These are phyloP conservation scores for Cantharis rustica DNA, from an alignment of 2,888 invertebrate species.

Conservation along the genomic window DNA sequence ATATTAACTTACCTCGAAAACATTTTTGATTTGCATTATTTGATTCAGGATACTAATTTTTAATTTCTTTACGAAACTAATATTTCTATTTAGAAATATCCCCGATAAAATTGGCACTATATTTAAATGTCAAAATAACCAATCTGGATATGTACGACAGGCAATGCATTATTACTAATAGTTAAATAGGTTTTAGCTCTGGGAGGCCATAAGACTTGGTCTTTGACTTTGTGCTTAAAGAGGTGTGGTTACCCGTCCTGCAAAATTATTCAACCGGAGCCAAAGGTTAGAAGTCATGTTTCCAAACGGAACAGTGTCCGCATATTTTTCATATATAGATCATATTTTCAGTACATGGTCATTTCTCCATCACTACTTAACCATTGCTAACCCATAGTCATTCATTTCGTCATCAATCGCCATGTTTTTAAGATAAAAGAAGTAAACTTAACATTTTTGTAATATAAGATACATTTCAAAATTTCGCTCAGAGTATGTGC, in stretches of 20 bases:
- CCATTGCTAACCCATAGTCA: no score
- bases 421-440: no score
- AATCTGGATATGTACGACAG: neutral
- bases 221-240: neutral
- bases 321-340: neutral
- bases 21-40: neutral
- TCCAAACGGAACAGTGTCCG: neutral
- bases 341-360: no score
- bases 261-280: neutral
- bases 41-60: no score
- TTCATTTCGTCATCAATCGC: no score
- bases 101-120: no score
- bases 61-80: no score
- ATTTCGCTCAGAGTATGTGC: no score
- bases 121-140: neutral
- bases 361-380: no score
- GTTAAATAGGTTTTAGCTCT: neutral
- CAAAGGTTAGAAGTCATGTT: neutral
- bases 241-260: neutral
- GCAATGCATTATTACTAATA: neutral
- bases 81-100: no score
- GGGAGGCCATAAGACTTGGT: neutral
- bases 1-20: neutral
- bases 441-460: no score
- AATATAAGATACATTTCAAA: no score